These are phyloP conservation scores for Anomalospiza imberbis DNA, from an alignment of 2,797 vertebrate genomes.

Conservation along the genomic window DNA sequence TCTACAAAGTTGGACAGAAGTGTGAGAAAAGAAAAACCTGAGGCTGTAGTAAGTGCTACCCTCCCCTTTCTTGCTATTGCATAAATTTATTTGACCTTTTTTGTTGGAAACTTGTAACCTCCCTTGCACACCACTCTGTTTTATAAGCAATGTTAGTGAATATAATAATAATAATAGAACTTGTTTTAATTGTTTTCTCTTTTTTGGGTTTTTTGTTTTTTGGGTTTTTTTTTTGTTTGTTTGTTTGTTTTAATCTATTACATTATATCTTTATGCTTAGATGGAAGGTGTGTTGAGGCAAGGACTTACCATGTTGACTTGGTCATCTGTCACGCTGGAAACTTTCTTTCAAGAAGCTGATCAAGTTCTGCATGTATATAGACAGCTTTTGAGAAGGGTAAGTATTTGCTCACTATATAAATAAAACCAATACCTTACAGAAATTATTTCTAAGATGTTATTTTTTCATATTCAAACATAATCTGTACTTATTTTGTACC, in stretches of 20 bases:
- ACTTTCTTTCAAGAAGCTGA: slow-evolving; percentile 80
- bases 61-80: neutral
- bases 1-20: neutral
- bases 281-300: slow-evolving; percentile 76
- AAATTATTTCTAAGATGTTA: neutral
- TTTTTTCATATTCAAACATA: neutral
- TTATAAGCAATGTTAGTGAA: neutral
- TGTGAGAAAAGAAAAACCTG: neutral
- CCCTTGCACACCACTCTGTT: neutral
- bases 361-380: slow-evolving; percentile 72
- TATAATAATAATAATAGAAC: neutral
- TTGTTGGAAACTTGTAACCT: neutral
- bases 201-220: neutral
- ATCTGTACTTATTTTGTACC: neutral
- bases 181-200: neutral
- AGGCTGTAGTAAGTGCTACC: neutral
- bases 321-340: slow-evolving; percentile 82
- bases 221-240: neutral
- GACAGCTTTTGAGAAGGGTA: slow-evolving; percentile 80
- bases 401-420: neutral
- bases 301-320: slow-evolving; percentile 80
- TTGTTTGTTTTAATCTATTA: neutral
- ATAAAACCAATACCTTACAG: neutral
- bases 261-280: slow-evolving; percentile 59
- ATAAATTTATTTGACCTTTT: neutral